Base-by-base conservation (phyloP, 2,888 invertebrate genomes). In the Rhyacophila evoluta region DNA sequence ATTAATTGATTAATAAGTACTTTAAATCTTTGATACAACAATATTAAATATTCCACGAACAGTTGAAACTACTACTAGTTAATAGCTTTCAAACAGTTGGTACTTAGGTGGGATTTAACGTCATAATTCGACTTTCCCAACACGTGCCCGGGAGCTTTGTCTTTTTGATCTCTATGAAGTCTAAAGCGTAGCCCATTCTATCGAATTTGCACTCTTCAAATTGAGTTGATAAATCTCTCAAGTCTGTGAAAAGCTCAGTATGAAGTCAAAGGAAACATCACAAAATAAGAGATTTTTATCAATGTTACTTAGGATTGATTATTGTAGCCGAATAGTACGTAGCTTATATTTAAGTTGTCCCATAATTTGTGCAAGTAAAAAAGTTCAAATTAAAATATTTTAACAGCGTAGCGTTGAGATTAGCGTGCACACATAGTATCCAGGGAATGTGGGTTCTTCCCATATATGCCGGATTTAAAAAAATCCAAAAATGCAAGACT, bases 101-200 rank as follows among this genome's bases (percentile, higher is more conserved):
- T 33, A 55, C 55, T 55, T 55, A 55, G 15, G 25, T 19, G 55
- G 55, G 55, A 55, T 55, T 55, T 55, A 55, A 55, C 55, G 37
- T 79, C 78, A 75, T 79, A 79, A 79, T 75, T 79, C 75, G 36
- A 72, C 33, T 75, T 75, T 75, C 78, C 71, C 12, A 55, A 78
- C 78, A 78, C 78, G 78, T 74, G 25, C 28, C 37, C 69, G 19
- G 11, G 12, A 38, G 25, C 71, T 55, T 79, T 55, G 55, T 55
- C 19, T 55, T 55, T 55, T 55, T 55, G 55, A 55, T 55, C 55
- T 55, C 55, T 55, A 19, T 55, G 70, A 12, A 11, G 33, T 36
- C 37, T 15, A 12, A 36, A 25, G 10, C 37, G 15, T 15, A 68
- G 12, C 25, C 25, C 19, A 6, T 19, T 37, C 72, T 36, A 72